Base-by-base conservation (phyloP, 1,140 invertebrate genomes). In the Chrysomallon squamiferum region DNA sequence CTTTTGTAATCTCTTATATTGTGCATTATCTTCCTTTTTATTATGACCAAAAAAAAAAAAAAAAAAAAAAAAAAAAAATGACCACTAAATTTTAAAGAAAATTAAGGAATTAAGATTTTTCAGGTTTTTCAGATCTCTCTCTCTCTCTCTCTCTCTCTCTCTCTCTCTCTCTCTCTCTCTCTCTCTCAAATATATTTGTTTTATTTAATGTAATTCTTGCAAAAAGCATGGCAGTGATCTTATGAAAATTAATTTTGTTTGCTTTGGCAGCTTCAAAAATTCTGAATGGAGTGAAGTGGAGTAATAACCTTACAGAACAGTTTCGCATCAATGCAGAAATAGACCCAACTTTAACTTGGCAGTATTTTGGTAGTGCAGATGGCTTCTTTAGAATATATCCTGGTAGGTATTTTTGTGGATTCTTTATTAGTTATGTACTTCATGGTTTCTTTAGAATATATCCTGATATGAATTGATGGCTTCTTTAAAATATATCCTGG, bases 301-400 rank as follows among this genome's bases (percentile, higher is more conserved):
- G 95, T 0, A 91, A 93, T 81, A 86, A 86, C 11, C 86, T 99
- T 29, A 93, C 97, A 79, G 86, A 91, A 27, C 89, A 91, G 1
- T 98, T 98, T 82, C 88, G 87, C 65, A 89, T 92, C 71, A 98
- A 98, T 85, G 93, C 93, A 71, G 88, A 90, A 59, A 89, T 90
- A 1, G 94, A 97, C 87, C 93, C 93, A 2, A 92, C 93, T 0
- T 84, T 98, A 3, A 92, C 91, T 0, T 98, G 95, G 94, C 96
- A 99, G 85, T 99, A 96, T 83, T 98, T 98, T 84, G 94, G 95
- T 30, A 95, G 93, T 72, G 90, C 92, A 15, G 91, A 91, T 6
- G 96, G 96, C 22, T 92, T 97, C 75, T 88, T 98, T 57, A 86
- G 96, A 9, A 91, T 95, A 71, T 99, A 92, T 88, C 96, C 96